phyloP scores from a whole-genome alignment of 2,888 invertebrate species.

The Gonocerus acuteangulatus region DNA sequence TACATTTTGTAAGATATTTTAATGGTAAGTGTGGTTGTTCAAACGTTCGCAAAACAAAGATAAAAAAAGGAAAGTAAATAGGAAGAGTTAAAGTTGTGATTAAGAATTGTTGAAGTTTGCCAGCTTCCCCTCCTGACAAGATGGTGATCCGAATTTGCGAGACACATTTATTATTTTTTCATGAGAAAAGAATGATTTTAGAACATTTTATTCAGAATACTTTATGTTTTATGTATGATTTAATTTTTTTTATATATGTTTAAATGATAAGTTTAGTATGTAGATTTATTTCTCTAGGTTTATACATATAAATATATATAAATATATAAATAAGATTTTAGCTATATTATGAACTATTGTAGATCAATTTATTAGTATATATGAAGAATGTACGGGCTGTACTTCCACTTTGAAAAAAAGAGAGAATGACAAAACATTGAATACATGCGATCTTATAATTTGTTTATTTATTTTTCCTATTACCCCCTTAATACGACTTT shows the following conservation, averaged over 20 bases:
- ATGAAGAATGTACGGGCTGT: slow-evolving; percentile 32
- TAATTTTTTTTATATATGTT: slow-evolving; percentile 34
- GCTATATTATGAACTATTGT: slow-evolving; percentile 34
- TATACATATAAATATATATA: slow-evolving; percentile 24
- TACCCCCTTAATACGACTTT: background rate
- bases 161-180: slow-evolving; percentile 28
- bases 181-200: slow-evolving; percentile 24
- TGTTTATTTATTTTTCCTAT: slow-evolving; percentile 15
- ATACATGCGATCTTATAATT: slow-evolving; percentile 33
- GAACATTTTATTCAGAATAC: slow-evolving; percentile 15
- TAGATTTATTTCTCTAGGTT: slow-evolving; percentile 34
- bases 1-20: slow-evolving; percentile 35
- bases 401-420: slow-evolving; percentile 33
- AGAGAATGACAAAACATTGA: slow-evolving; percentile 28
- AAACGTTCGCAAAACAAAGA: slow-evolving; percentile 23
- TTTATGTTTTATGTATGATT: slow-evolving; percentile 24
- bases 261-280: slow-evolving; percentile 34
- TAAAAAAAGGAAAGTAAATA: background rate
- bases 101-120: slow-evolving; percentile 19
- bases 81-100: slow-evolving; percentile 6
- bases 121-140: slow-evolving; percentile 9
- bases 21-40: slow-evolving; percentile 26
- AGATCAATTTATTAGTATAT: slow-evolving; percentile 34
- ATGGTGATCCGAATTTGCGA: slow-evolving; percentile 26
- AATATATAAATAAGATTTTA: slow-evolving; percentile 34